A percentile compares a stretch with the other conserved stretches of the same genome.
Evolutionary conservation across 1,140 invertebrate genomes (phyloP).

Genomic region (Scaptomyza montana): DNA sequence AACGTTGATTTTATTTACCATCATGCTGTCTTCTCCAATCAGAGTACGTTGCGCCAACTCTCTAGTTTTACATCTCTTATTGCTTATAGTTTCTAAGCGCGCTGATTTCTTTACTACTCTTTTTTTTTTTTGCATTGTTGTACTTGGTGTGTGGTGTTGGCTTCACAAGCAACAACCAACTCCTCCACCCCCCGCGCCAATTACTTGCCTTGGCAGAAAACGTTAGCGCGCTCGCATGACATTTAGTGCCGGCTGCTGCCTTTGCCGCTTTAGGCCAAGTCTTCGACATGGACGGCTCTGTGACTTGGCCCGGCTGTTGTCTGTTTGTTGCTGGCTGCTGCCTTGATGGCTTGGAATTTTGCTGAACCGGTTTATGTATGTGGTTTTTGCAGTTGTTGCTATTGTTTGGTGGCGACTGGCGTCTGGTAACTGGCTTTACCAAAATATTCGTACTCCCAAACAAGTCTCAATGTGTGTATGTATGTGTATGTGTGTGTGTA

Average conservation of each 20-base stretch:
- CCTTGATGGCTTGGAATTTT: constrained; percentile 59
- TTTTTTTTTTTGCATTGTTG: constrained; percentile 28
- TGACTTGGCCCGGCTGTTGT: constrained; percentile 42
- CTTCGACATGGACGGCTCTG: constrained; percentile 37
- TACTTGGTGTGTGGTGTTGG: constrained; percentile 2
- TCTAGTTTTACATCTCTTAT: constrained; percentile 30
- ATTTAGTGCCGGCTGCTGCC: constrained; percentile 67
- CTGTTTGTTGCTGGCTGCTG: constrained; percentile 26
- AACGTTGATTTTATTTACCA: not conserved
- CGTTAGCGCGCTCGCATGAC: constrained; percentile 65
- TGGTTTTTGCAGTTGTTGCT: constrained; percentile 47
- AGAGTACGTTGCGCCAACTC: constrained; percentile 9
- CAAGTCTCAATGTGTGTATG: not conserved
- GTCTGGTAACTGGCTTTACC: constrained; percentile 72
- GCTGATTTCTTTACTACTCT: constrained; percentile 31
- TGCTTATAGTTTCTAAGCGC: constrained; percentile 36
- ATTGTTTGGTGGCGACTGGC: constrained; percentile 44
- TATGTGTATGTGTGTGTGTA: constrained; percentile 24
- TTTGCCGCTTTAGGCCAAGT: constrained; percentile 29
- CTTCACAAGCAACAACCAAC: not conserved
- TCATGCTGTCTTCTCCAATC: constrained; percentile 30
- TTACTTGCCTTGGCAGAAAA: constrained; percentile 34
- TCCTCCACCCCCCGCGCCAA: not conserved
- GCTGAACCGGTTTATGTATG: constrained; percentile 70
- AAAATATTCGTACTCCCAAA: constrained; percentile 61